Evolutionary conservation across 2,888 invertebrate genomes (phyloP), one percentile per base, ranked within the genome.

Genomic region (Apotomis turbidana): DNA sequence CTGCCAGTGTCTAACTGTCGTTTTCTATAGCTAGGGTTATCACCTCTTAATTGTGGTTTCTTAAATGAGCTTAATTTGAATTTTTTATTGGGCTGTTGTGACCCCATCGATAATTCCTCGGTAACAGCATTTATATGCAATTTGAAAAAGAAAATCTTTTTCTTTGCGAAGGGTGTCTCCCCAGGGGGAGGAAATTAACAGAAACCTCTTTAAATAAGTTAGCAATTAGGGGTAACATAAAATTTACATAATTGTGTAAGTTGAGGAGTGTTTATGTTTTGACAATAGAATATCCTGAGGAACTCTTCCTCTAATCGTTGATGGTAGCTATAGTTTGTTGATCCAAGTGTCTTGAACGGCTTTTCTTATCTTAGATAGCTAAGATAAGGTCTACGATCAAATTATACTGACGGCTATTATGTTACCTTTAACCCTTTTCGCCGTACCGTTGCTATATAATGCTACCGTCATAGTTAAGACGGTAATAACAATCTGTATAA

Each of bases 171-270:
- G 80, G 81, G 76, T 78, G 81, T 78, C 77, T 78, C 83, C 83
- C 79, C 81, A 80, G 78, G 78, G 79, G 80, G 82, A 81, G 84
- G 85, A 85, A 87, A 88, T 89, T 90, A 90, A 89, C 88, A 84
- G 84, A 88, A 91, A 90, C 89, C 91, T 91, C 91, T 91, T 90
- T 90, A 93, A 92, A 92, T 93, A 91, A 92, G 90, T 91, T 90
- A 87, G 92, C 91, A 92, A 93, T 93, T 92, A 92, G 90, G 91
- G 91, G 90, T 87, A 87, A 90, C 91, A 92, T 92, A 87, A 92
- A 92, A 93, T 93, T 86, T 87, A 83, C 92, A 92, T 93, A 92
- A 92, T 91, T 91, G 90, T 91, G 83, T 86, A 90, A 91, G 87
- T 91, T 91, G 84, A 85, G 81, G 84, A 84, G 83, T 89, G 90